phyloP scores from a whole-genome alignment of 2,888 invertebrate genomes.

The Parascotia fuliginaria region DNA sequence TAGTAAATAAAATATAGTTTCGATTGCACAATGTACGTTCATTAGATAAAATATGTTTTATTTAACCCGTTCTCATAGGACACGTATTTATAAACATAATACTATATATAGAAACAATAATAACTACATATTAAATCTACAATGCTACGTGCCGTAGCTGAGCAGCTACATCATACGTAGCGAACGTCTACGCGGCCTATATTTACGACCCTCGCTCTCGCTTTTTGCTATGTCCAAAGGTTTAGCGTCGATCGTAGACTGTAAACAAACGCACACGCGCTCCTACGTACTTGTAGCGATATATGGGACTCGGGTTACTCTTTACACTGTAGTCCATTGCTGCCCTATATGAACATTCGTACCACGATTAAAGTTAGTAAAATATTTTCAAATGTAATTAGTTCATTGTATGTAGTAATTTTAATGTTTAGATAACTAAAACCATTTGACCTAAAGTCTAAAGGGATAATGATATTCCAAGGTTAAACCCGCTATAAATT shows the following conservation, averaged over 20 bases:
- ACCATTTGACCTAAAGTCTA: too few species aligned
- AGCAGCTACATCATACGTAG: neutral
- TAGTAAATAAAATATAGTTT: too few species aligned
- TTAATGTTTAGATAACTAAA: neutral
- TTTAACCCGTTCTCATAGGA: too few species aligned
- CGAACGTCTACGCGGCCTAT: neutral
- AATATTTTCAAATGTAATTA: neutral
- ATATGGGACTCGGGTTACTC: neutral
- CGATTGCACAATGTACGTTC: too few species aligned
- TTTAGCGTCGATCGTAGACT: conserved; percentile 10
- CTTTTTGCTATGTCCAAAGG: conserved; percentile 1
- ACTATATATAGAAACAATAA: too few species aligned
- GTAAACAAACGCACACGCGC: conserved; percentile 18
- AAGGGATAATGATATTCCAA: too few species aligned
- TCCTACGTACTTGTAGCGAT: neutral
- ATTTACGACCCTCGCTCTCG: conserved; percentile 8
- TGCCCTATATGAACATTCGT: neutral
- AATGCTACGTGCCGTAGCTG: neutral
- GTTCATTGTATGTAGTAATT: neutral
- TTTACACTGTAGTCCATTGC: neutral
- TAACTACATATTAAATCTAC: too few species aligned
- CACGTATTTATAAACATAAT: too few species aligned
- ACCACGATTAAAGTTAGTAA: too few species aligned
- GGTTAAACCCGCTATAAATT: too few species aligned
- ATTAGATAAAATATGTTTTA: too few species aligned